Base-by-base conservation (phyloP, 2,888 invertebrate species). In the Blera fallax region DNA sequence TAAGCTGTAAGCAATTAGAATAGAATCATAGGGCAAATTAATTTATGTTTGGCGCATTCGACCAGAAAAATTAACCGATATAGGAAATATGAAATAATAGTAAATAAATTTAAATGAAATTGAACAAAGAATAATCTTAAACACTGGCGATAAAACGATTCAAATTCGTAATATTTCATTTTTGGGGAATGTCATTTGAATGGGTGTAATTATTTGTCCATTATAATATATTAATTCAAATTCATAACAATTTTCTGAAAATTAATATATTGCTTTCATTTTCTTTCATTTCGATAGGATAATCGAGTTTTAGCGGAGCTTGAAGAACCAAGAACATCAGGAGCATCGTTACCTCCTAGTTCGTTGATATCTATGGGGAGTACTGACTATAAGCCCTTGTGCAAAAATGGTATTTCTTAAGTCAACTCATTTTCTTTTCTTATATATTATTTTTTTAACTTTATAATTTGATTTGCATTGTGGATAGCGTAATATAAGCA, bases 241-340 rank as follows among this genome's bases (percentile, higher is more conserved):
- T 16, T 7, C 18, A 43, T 43, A 5, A 1, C 6, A 1, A 8
- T 43, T 16, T 43, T 37, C 37, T 16, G 16, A 43, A 5, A 2
- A 21, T 48, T 8, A 48, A 45, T 21, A 11, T 6, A 11, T n/a
- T 3, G 5, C 4, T 52, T 27, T 37, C 27, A 24, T 34, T 40
- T 54, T n/a, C n/a, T 50, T 32, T 58, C 54, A 14, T 88, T 84
- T 87, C 72, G 34, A 14, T 89, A 92, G 93, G 95, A 95, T 93
- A 96, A 96, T 93, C 94, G 96, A 89, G 96, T 98, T 89, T 94
- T 98, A 90, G 97, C 98, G 88, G 98, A 98, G 91, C 93, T 98
- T 90, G 98, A 98, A 92, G 97, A 97, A 92, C 95, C 95, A 88
- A 94, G 97, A 81, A 92, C 91, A 82, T 92, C 92, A 74, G 90